These are phyloP conservation scores for Silurus meridionalis DNA, from an alignment of 2,113 vertebrate species.

Conservation along the genomic window DNA sequence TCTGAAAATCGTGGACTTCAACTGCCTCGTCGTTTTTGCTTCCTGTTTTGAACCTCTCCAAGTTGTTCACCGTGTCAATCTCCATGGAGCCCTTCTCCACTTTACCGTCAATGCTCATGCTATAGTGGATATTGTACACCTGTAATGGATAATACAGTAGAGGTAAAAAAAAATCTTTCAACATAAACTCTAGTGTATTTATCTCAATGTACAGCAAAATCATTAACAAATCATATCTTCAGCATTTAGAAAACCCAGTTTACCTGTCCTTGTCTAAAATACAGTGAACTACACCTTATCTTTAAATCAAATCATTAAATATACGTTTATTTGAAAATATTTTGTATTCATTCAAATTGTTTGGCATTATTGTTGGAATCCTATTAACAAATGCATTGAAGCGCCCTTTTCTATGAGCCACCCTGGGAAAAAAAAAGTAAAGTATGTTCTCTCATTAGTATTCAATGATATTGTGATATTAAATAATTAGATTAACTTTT, in stretches of 20 bases:
- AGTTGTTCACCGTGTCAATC: conserved; percentile 87
- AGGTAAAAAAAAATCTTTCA: too few species aligned
- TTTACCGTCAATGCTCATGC: conserved; percentile 95
- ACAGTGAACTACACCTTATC: neutral
- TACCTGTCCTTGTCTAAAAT: neutral
- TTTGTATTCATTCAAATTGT: neutral
- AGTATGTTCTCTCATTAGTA: too few species aligned
- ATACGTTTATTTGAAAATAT: neutral
- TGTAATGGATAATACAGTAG: neutral
- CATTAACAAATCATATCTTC: neutral
- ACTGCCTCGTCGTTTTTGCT: conserved; percentile 83
- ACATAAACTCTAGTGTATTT: too few species aligned
- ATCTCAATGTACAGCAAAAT: neutral
- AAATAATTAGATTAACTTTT: too few species aligned
- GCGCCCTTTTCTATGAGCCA: neutral
- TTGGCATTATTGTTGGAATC: neutral
- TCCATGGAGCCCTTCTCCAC: conserved; percentile 92
- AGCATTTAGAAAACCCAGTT: neutral
- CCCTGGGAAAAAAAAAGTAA: neutral
- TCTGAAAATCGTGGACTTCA: conserved; percentile 93
- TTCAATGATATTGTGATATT: neutral
- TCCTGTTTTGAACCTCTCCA: conserved; percentile 90
- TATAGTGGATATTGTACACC: conserved; percentile 96
- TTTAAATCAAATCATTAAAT: neutral
- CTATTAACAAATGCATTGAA: neutral